Evolutionary conservation across 1,140 invertebrate genomes (phyloP), one percentile per base, ranked within the genome.

Genomic region (Drosophila santomea): DNA sequence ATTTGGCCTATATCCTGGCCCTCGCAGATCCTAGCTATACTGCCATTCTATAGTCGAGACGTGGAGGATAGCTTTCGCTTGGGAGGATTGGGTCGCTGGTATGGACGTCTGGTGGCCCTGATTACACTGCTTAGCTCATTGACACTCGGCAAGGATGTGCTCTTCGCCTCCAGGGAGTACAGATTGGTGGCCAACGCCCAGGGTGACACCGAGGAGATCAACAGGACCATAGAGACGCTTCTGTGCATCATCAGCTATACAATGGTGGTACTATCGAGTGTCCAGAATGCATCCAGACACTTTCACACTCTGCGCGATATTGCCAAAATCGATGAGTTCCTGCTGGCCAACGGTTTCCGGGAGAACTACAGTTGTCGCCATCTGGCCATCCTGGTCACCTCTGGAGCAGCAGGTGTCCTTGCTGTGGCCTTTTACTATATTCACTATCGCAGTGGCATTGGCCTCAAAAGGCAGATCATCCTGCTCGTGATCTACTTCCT

Each of bases 191-290:
- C 58, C n/a, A 68, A 67, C 14, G 20, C 75, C 1, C 81, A 90
- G n/a, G 85, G 80, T 0, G 80, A 89, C 11, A 80, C 84, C 0
- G 84, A 89, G 56, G 80, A 85, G 36, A 89, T 90, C 12, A 89
- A 89, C 47, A 56, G 77, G 5, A 89, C 85, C 17, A 90, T 89
- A 12, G 84, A 89, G 69, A 89, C 84, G 14, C 68, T 89, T 0
- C 80, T 89, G 32, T 89, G 84, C 66, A 90, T 89, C 1, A 38
- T 39, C 15, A 90, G 85, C 52, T 89, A 89, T 15, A 89, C 85
- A 4, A 64, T 80, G 51, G 80, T 90, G 50, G 77, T 73, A 1
- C 3, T 78, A 7, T 67, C 84, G 0, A 72, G 77, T 25, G 74
- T 85, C 0, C 38, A 78, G 7, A 90, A 90, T 45, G 51, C 58